phyloP scores from a whole-genome alignment of 2,888 invertebrate genomes.

The Unio delphinus region DNA sequence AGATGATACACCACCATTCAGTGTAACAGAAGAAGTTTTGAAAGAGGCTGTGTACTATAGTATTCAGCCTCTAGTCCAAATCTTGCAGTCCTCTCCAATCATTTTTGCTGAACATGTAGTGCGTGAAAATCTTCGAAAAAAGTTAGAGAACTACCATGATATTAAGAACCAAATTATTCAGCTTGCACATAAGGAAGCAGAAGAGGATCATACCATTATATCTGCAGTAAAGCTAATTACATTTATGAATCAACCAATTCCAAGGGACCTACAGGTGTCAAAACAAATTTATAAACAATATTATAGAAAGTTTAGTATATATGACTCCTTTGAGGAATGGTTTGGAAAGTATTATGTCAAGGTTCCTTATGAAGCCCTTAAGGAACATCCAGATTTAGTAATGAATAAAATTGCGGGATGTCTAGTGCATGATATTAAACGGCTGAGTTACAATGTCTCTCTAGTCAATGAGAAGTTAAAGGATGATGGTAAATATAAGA shows the following conservation, averaged over 20 bases:
- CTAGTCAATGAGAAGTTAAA: constrained; percentile 32
- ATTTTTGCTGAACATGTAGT: constrained; percentile 50
- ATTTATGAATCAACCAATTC: constrained; percentile 50
- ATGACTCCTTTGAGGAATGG: constrained; percentile 42
- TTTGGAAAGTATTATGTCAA: constrained; percentile 45
- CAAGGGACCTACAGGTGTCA: constrained; percentile 49
- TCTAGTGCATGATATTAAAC: constrained; percentile 35
- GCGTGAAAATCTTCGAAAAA: constrained; percentile 44
- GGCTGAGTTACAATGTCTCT: constrained; percentile 36
- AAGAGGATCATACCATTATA: constrained; percentile 33
- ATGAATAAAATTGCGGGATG: constrained; percentile 44
- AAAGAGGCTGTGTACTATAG: constrained; percentile 62
- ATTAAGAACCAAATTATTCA: constrained; percentile 37
- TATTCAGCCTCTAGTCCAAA: constrained; percentile 45
- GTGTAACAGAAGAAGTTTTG: constrained; percentile 47
- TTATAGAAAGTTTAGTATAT: constrained; percentile 43
- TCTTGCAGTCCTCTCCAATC: constrained; percentile 46
- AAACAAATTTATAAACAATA: constrained; percentile 52
- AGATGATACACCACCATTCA: constrained; percentile 46
- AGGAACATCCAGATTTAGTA: constrained; percentile 38
- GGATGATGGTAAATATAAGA: constrained; percentile 36
- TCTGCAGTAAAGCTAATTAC: constrained; percentile 41
- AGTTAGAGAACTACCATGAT: constrained; percentile 40
- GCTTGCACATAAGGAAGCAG: constrained; percentile 38
- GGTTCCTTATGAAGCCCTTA: constrained; percentile 36